Base-by-base conservation (phyloP, 2,113 vertebrate species). In the Pholis gunnellus region DNA sequence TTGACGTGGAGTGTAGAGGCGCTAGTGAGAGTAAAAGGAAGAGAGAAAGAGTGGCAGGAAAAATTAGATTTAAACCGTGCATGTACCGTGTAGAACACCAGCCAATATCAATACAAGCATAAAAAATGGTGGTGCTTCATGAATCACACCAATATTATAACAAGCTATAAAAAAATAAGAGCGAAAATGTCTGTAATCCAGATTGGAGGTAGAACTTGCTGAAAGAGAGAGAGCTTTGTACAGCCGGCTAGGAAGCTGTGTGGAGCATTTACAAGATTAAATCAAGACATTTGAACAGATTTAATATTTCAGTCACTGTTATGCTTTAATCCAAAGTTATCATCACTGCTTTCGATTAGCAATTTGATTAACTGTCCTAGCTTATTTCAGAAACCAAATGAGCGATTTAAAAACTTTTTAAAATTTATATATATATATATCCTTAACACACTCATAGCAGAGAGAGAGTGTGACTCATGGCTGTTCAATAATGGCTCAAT, bases 1-100 rank as follows among this genome's bases (percentile, higher is more conserved):
- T 85, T 93, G 92, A 85, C 84, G 73, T 84, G 85, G 85, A 85
- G 89, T 65, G 73, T 70, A 65, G 88, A 90, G 72, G 84, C 25
- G 52, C 72, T 73, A 31, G 76, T 66, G 52, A 73, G 79, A 82
- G 84, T 69, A 40, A 60, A 82, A 79, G 77, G 75, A 65, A 54
- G 78, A 56, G 63, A 78, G 31, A 73, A 66, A 82, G 64, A 61
- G 68, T 42, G 42, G 74, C 54, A 75, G 66, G 18, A 85, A 82
- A 83, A 79, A 82, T 78, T 27, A 46, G 27, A 84, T 77, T 85
- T 72, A 73, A 83, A 86, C 38, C 38, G 38, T 78, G 60, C 48
- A 6, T 75, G 65, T 83, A 70, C n/a, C 74, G 5, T 81, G 65
- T 81, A 67, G 25, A 15, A 67, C 52, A 78, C 65, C 66, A 60